phyloP scores from a whole-genome alignment of 2,113 vertebrate genomes.

The Halichoerus grypus region DNA sequence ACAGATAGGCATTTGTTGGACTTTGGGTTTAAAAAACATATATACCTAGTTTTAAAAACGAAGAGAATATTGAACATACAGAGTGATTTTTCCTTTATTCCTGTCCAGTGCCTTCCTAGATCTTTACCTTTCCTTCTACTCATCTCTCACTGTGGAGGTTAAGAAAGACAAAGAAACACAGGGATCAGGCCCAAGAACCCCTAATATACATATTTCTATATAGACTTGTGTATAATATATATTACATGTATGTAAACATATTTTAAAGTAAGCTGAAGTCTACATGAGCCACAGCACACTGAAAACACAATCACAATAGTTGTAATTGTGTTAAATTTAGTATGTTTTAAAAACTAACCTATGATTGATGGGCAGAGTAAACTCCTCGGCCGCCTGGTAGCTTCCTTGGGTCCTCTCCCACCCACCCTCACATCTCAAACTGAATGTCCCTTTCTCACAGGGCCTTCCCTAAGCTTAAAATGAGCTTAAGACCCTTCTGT shows the following conservation, averaged over 20 bases:
- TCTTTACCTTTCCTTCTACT: not conserved
- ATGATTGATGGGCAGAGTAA: not conserved
- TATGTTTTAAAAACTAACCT: not conserved
- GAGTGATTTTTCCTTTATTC: not conserved
- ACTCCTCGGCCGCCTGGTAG: fast-evolving
- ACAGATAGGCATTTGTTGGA: not conserved
- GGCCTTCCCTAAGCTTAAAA: not conserved
- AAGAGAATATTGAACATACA: not conserved
- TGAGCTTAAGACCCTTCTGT: not conserved
- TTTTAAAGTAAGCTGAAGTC: not conserved
- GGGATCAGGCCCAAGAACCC: not conserved
- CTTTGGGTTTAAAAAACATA: not conserved
- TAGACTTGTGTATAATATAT: not conserved
- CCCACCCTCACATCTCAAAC: not conserved
- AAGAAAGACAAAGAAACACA: not conserved
- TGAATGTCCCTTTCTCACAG: not conserved
- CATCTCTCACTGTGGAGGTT: not conserved
- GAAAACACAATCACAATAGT: not conserved
- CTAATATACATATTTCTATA: not conserved
- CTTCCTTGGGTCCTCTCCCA: not conserved
- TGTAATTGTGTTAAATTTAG: not conserved
- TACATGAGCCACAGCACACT: not conserved
- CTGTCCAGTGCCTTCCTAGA: not conserved
- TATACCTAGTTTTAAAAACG: not conserved
- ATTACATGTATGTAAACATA: not conserved